These are phyloP conservation scores for Drosophila grimshawi DNA, from an alignment of 1,140 invertebrate genomes.

Conservation along the genomic window DNA sequence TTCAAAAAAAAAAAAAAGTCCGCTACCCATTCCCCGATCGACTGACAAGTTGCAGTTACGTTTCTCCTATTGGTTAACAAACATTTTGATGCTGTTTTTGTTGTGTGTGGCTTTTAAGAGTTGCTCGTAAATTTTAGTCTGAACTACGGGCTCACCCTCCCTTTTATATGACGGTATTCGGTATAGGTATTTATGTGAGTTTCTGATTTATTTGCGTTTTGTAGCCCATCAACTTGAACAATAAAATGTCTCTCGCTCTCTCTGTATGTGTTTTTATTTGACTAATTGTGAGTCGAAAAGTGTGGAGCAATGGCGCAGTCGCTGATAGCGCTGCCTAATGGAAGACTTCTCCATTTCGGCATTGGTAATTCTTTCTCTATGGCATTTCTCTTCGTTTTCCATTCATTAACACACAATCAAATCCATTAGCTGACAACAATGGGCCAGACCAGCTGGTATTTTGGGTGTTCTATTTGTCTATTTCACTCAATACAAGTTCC, in stretches of 20 bases:
- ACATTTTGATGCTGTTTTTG: constrained; percentile 55
- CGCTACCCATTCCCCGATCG: constrained; percentile 23
- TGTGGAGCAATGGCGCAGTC: constrained; percentile 52
- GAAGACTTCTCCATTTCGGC: not conserved
- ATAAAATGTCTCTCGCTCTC: constrained; percentile 42
- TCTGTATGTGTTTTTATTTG: constrained; percentile 32
- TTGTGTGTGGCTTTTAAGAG: constrained; percentile 60
- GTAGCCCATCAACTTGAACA: constrained; percentile 65
- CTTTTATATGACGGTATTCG: constrained; percentile 43
- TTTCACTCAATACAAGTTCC: constrained; percentile 9
- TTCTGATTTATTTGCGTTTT: constrained; percentile 79
- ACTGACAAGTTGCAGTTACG: constrained; percentile 57
- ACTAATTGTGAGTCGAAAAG: constrained; percentile 56
- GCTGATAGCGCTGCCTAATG: constrained; percentile 37
- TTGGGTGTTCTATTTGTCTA: constrained; percentile 24
- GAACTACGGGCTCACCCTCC: constrained; percentile 55
- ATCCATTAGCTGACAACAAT: constrained; percentile 72
- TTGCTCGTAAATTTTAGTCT: constrained; percentile 72
- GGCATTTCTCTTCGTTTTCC: constrained; percentile 43
- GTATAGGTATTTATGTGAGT: constrained; percentile 70
- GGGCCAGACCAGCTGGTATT: constrained; percentile 21
- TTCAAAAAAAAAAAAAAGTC: not conserved
- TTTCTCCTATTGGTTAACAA: constrained; percentile 65
- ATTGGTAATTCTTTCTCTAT: not conserved
- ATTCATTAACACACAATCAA: constrained; percentile 83